Percentiles rank a stretch among this genome's conserved stretches.
These are phyloP conservation scores for Zaprionus tsacasi DNA, from an alignment of 1,140 invertebrate genomes.

Conservation along the genomic window DNA sequence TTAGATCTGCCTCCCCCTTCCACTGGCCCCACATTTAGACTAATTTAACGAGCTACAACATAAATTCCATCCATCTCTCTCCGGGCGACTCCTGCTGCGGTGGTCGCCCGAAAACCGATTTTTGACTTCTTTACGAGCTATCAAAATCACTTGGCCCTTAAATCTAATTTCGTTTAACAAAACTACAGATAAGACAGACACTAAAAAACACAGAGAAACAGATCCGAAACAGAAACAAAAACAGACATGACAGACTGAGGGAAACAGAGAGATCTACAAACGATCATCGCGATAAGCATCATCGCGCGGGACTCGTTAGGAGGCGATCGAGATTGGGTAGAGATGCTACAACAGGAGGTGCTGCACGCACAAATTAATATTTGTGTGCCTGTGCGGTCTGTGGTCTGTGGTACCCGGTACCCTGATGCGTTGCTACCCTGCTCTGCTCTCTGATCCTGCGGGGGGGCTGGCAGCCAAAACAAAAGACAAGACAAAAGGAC, in stretches of 20 bases:
- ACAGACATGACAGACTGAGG: constrained; percentile 8
- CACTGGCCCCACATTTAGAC: constrained; percentile 60
- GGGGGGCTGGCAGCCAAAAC: constrained; percentile 36
- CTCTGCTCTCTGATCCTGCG: constrained; percentile 42
- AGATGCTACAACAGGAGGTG: constrained; percentile 47
- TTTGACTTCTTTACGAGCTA: constrained; percentile 80
- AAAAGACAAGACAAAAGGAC: constrained; percentile 71
- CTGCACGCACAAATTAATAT: constrained; percentile 80
- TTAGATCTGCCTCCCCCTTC: constrained; percentile 18
- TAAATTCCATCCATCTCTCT: constrained; percentile 60
- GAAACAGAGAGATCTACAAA: constrained; percentile 24
- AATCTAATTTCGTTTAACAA: constrained; percentile 79
- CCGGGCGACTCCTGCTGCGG: constrained; percentile 69
- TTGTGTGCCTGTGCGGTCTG: constrained; percentile 76
- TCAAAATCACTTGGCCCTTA: constrained; percentile 78
- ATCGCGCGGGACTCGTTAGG: constrained; percentile 53
- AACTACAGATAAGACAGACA: constrained; percentile 71
- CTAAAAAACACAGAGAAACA: constrained; percentile 49
- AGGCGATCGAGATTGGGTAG: constrained; percentile 8
- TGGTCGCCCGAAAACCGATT: constrained; percentile 63
- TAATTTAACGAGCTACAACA: constrained; percentile 80
- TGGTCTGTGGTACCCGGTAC: neutral
- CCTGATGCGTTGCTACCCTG: constrained; percentile 7
- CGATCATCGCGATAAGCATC: constrained; percentile 52
- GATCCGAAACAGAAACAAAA: constrained; percentile 12